Evolutionary conservation across 2,113 vertebrate species (phyloP).

Genomic region (Hylia prasina): DNA sequence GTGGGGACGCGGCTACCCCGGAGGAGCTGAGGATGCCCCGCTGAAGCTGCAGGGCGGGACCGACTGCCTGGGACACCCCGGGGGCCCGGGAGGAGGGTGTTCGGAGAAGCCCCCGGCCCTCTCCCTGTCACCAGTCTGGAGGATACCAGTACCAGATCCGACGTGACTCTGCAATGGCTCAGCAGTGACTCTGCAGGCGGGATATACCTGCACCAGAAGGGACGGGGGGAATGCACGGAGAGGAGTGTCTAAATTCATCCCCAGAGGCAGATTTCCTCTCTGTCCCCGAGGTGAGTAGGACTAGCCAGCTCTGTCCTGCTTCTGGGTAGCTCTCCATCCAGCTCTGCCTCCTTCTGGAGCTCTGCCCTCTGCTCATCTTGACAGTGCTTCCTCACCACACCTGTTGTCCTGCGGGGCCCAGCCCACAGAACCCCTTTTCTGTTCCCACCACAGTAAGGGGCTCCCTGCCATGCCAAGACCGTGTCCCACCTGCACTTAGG

Average conservation of each 20-base stretch:
- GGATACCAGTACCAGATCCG: fast-evolving
- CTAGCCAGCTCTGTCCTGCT: background rate
- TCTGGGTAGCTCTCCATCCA: background rate
- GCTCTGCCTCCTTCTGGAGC: background rate
- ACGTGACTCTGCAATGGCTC: background rate
- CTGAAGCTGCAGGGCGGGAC: background rate
- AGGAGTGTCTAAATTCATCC: background rate
- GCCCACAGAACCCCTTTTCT: background rate
- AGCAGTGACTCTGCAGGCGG: background rate
- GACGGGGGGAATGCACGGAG: fast-evolving
- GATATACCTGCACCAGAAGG: background rate
- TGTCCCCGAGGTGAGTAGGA: background rate
- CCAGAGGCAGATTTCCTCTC: background rate
- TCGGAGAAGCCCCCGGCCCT: background rate
- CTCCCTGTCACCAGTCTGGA: fast-evolving
- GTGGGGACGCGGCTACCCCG: background rate
- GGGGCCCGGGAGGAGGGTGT: fast-evolving
- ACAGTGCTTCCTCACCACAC: background rate
- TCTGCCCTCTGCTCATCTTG: background rate
- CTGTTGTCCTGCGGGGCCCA: background rate
- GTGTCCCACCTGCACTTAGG: fast-evolving
- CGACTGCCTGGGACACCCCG: background rate
- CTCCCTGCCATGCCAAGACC: background rate
- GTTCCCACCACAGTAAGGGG: background rate
- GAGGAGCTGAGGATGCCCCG: background rate